A percentile compares a stretch with the other conserved stretches of the same genome.
Evolutionary conservation across 2,888 invertebrate species (phyloP).

Genomic region (Capitulum mitella): DNA sequence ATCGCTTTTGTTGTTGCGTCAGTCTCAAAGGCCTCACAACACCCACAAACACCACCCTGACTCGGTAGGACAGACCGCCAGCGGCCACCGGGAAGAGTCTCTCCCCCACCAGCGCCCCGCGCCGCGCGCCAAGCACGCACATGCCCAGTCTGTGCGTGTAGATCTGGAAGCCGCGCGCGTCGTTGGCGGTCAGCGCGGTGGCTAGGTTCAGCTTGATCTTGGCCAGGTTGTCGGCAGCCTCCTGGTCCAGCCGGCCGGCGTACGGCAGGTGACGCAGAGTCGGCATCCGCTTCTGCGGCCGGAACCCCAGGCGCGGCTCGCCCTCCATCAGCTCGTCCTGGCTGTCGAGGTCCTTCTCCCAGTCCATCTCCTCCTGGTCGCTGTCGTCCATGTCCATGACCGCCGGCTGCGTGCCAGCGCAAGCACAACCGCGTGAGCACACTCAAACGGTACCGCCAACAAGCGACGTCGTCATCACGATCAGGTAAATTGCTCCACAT

Average conservation of each 20-base stretch:
- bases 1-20: no score
- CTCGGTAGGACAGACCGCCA: no score
- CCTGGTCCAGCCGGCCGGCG: background rate
- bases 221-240: slow-evolving; percentile 21
- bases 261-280: slow-evolving; percentile 8
- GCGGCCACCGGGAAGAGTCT: no score
- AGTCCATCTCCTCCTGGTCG: background rate
- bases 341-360: slow-evolving; percentile 9
- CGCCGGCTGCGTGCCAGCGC: no score
- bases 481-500: no score
- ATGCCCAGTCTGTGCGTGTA: background rate
- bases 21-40: no score
- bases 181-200: background rate
- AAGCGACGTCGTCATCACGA: no score
- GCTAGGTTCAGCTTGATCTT: slow-evolving; percentile 20
- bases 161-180: background rate
- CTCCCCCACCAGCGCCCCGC: no score
- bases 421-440: no score
- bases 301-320: background rate
- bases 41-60: no score
- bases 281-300: slow-evolving; percentile 14
- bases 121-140: no score
- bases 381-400: slow-evolving; percentile 16
- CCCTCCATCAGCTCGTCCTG: background rate
- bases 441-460: no score